Evolutionary conservation across 2,113 vertebrate species (phyloP).

Genomic region (Equus przewalskii): DNA sequence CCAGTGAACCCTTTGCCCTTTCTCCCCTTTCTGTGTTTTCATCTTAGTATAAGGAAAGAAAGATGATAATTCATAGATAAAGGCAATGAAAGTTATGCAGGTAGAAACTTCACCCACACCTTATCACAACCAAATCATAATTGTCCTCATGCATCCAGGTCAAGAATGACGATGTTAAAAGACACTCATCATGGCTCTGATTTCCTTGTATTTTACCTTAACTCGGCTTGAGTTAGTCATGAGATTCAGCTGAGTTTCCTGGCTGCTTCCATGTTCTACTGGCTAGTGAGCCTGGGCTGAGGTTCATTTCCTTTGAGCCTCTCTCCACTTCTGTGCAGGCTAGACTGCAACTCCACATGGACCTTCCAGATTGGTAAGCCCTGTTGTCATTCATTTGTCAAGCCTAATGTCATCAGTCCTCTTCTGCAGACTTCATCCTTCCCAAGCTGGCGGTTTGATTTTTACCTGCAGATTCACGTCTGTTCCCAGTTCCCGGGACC

Average conservation of each 20-base stretch:
- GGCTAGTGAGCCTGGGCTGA: background rate
- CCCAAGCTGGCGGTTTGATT: background rate
- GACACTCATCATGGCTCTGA: background rate
- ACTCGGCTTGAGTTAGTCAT: background rate
- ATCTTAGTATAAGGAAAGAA: background rate
- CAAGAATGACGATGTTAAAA: background rate
- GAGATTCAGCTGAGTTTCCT: background rate
- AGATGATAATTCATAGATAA: background rate
- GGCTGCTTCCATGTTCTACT: background rate
- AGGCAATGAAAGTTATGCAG: background rate
- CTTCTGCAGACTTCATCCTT: background rate
- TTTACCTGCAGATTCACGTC: background rate
- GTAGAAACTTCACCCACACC: background rate
- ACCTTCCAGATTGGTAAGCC: background rate
- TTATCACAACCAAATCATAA: background rate
- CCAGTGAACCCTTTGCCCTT: background rate
- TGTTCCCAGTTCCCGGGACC: background rate
- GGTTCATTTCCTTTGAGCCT: background rate
- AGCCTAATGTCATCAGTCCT: background rate
- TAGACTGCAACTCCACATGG: background rate
- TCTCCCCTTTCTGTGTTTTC: background rate
- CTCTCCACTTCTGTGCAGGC: background rate
- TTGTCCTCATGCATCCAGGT: background rate
- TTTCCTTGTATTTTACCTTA: background rate
- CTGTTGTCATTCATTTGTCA: background rate